Conservation (phyloP, 2,888 invertebrate species). For the Drosophila pegasa region DNA sequence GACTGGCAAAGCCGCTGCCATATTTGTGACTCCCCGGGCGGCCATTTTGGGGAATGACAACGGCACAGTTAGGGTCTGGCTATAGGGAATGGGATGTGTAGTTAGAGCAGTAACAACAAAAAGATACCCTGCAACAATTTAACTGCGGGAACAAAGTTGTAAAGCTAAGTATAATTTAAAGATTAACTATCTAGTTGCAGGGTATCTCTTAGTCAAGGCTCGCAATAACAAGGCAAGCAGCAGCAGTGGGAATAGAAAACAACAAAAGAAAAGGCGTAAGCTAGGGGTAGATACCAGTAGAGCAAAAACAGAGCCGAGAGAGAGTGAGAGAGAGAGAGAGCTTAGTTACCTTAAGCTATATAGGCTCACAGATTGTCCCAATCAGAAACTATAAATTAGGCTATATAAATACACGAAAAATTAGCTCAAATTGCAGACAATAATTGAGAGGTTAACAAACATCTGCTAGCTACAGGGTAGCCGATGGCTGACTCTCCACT, state of each 20-base stretch:
- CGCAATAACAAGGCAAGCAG: neutral
- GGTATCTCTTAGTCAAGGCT: neutral
- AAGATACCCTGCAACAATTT: slow-evolving; percentile 1
- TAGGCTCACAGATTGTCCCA: too few relatives aligned
- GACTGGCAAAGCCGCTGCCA: slow-evolving; percentile 67
- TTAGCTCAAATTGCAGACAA: too few relatives aligned
- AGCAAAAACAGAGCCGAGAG: neutral
- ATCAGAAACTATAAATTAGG: neutral
- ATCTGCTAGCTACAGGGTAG: neutral
- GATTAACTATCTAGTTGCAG: too few relatives aligned
- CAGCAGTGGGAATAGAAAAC: neutral
- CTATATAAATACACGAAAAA: neutral
- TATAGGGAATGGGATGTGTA: slow-evolving; percentile 16
- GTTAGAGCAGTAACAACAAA: neutral
- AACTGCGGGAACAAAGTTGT: neutral
- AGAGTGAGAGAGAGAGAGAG: neutral
- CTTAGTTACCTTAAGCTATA: neutral
- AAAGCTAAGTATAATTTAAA: neutral
- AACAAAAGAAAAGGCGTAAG: too few relatives aligned
- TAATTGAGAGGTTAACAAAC: neutral
- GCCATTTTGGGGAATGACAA: slow-evolving; percentile 55
- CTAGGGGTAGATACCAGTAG: neutral
- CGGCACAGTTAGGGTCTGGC: slow-evolving; percentile 11
- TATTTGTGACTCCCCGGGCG: slow-evolving; percentile 75
- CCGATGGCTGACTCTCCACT: neutral